Evolutionary conservation across 2,113 vertebrate genomes (phyloP).

Genomic region (Clinocottus analis): DNA sequence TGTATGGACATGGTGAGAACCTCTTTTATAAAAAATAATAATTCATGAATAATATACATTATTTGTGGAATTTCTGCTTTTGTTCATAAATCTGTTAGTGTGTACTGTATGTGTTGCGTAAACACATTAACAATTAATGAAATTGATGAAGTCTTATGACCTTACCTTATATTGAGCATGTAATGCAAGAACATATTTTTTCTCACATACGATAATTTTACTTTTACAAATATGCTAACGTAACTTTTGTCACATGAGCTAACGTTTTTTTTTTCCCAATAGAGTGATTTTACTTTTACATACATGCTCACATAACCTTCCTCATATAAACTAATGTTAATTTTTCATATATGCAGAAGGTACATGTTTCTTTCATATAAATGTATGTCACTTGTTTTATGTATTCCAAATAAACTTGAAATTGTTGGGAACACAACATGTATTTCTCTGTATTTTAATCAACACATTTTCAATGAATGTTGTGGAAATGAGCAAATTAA

Average conservation of each 20-base stretch:
- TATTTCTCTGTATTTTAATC: too few species aligned
- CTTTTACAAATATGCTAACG: too few species aligned
- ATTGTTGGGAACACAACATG: constrained; percentile 62
- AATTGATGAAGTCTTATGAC: neutral
- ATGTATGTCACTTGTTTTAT: neutral
- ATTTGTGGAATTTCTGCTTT: neutral
- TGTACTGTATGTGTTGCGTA: neutral
- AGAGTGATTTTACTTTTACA: too few species aligned
- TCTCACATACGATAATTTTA: neutral
- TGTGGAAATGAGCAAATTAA: too few species aligned
- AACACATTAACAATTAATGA: neutral
- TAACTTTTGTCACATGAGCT: neutral
- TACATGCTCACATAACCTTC: too few species aligned
- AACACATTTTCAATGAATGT: too few species aligned
- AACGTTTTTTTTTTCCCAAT: too few species aligned
- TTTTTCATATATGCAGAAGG: neutral
- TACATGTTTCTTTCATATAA: constrained; percentile 8
- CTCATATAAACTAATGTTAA: neutral
- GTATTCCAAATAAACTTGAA: neutral
- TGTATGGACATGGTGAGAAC: neutral
- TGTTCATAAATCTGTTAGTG: neutral
- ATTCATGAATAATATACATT: too few species aligned
- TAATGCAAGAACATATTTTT: neutral
- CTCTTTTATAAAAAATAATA: neutral
- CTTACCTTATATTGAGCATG: constrained; percentile 59